These are phyloP conservation scores for Aegithalos caudatus DNA, from an alignment of 2,113 vertebrate species.

Conservation along the genomic window DNA sequence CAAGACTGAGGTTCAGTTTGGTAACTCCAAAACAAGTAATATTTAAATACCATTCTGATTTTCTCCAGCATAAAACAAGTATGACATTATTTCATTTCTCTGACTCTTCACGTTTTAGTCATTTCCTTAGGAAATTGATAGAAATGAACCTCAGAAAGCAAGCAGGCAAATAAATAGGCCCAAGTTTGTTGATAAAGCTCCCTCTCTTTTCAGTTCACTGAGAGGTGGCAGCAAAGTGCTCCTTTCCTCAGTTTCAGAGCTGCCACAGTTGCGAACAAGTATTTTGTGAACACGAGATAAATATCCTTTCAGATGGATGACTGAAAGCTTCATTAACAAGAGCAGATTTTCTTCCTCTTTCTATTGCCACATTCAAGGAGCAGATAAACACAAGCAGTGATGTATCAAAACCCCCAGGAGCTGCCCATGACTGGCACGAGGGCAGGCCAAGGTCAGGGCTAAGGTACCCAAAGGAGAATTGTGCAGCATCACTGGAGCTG, in stretches of 20 bases:
- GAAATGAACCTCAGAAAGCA: background rate
- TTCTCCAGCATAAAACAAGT: background rate
- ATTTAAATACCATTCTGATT: background rate
- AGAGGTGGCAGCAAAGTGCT: slow-evolving; percentile 39
- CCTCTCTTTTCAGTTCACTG: background rate
- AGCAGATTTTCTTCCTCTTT: background rate
- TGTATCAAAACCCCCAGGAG: background rate
- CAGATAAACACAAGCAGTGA: background rate
- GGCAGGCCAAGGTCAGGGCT: background rate
- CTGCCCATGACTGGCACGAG: background rate
- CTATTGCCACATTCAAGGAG: background rate
- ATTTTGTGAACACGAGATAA: background rate
- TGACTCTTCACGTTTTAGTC: background rate
- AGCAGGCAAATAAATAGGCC: background rate
- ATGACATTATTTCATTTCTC: background rate
- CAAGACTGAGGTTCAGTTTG: background rate
- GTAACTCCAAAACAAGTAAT: background rate
- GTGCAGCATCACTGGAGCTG: background rate
- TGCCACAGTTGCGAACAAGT: background rate
- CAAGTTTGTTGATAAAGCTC: background rate
- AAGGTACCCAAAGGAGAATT: background rate
- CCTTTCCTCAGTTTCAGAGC: background rate
- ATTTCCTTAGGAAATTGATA: background rate
- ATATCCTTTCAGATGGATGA: background rate
- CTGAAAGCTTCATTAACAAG: background rate